These are phyloP conservation scores for Xestia c-nigrum DNA, from an alignment of 2,888 invertebrate species.

Conservation along the genomic window DNA sequence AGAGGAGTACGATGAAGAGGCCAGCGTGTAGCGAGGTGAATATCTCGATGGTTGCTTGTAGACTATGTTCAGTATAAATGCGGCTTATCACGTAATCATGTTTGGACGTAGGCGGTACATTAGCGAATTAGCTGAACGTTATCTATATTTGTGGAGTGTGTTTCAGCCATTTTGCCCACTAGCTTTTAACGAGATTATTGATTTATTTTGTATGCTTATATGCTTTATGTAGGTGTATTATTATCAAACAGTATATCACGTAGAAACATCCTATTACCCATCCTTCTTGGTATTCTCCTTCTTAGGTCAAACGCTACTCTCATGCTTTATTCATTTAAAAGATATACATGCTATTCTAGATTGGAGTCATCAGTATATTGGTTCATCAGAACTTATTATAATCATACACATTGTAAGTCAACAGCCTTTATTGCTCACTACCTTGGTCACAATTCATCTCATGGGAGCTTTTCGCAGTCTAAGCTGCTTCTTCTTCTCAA, in stretches of 20 bases:
- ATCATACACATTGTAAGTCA: background rate
- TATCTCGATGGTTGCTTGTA: slow-evolving; percentile 44
- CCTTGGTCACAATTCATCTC: background rate
- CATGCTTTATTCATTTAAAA: background rate
- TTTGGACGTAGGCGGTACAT: slow-evolving; percentile 42
- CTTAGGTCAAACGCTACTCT: background rate
- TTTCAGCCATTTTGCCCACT: slow-evolving; percentile 23
- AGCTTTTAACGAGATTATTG: slow-evolving; percentile 36
- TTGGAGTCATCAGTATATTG: background rate
- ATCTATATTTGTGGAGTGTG: slow-evolving; percentile 27
- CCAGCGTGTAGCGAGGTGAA: slow-evolving; percentile 80
- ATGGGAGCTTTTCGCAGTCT: background rate
- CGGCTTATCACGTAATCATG: slow-evolving; percentile 47
- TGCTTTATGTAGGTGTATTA: background rate
- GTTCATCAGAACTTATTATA: background rate
- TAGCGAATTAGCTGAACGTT: slow-evolving; percentile 37
- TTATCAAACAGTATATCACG: background rate
- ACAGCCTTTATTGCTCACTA: background rate
- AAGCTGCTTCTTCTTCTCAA: background rate
- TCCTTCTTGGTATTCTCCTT: background rate
- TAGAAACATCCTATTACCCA: background rate
- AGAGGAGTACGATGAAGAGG: slow-evolving; percentile 85
- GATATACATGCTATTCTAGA: background rate
- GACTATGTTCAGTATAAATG: slow-evolving; percentile 54
- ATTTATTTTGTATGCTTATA: slow-evolving; percentile 20